These are phyloP conservation scores for Prorops nasuta DNA, from an alignment of 1,140 invertebrate species.

Conservation along the genomic window DNA sequence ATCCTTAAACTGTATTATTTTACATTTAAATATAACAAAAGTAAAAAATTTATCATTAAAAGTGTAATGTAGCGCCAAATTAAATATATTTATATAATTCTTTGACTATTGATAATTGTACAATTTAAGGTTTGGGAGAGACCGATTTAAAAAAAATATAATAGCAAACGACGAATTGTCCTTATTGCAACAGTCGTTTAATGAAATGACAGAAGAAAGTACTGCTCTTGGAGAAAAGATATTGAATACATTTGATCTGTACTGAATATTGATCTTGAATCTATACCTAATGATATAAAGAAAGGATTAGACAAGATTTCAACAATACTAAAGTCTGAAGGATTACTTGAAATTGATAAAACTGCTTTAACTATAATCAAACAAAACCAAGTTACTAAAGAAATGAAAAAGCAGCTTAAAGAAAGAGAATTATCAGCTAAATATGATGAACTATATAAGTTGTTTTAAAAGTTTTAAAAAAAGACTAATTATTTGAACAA, in stretches of 20 bases:
- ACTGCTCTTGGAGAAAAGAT: conserved; percentile 31
- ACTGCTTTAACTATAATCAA: conserved; percentile 23
- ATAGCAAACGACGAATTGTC: no score
- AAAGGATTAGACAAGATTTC: conserved; percentile 32
- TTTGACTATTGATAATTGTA: no score
- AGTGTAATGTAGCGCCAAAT: no score
- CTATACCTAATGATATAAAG: conserved; percentile 31
- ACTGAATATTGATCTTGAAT: conserved; percentile 30
- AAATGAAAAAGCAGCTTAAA: conserved; percentile 28
- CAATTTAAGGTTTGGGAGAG: no score
- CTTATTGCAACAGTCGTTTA: no score
- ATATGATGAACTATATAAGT: conserved; percentile 33
- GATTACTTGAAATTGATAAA: conserved; percentile 33
- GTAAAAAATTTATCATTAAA: no score
- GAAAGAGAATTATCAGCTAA: conserved; percentile 31
- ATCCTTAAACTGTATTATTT: no score
- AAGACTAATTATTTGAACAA: conserved; percentile 29
- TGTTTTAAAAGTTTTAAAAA: conserved; percentile 29
- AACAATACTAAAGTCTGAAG: conserved; percentile 32
- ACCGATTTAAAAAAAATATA: no score
- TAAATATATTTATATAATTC: no score
- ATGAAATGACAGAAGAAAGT: conserved; percentile 41
- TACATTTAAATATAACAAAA: no score
- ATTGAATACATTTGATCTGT: conserved; percentile 33
- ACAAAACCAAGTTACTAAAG: conserved; percentile 30